Base-by-base conservation (phyloP, 2,797 vertebrate species). In the Neomorphus geoffroyi region DNA sequence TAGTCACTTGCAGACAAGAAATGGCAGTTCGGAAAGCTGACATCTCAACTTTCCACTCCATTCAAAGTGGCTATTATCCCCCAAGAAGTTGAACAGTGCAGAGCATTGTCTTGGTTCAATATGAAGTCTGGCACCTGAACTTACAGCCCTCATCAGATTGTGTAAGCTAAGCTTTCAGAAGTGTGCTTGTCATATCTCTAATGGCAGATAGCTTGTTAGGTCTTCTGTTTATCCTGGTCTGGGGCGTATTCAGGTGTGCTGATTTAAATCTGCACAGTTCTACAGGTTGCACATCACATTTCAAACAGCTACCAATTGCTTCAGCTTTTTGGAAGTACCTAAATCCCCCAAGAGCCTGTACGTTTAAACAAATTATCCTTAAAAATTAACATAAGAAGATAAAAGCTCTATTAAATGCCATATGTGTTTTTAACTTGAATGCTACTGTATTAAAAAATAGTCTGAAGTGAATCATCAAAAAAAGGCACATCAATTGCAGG, bases 291-390 rank as follows among this genome's bases (percentile, higher is more conserved):
- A 81, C 75, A 62, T 74, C 30, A 28, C 18, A 18, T 74, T 79
- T 86, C 60, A 81, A 88, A 39, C 18, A 35, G 22, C 12, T 75
- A 41, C 46, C 79, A 56, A 87, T 77, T 78, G 32, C 53, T 81
- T 90, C 53, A 79, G 72, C 35, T 79, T 91, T 67, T 48, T 53
- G 37, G 65, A 74, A 79, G 61, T 85, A 91, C 28, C 85, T 82
- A 58, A 88, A 83, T 90, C 71, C 78, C 79, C 32, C 58, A 81
- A 83, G 41, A 84, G 23, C 61, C 69, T 73, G 54, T 72, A 91
- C 67, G 30, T 80, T 95, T 73, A 90, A 93, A 90, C n/a, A 90
- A 90, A 93, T 92, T 93, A 54, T 73, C 73, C 58, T 91, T 92
- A 56, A 89, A 94, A 92, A 94, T 81, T 90, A 87, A 54, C 91